phyloP scores from a whole-genome alignment of 2,888 invertebrate species.

The Anoncus sp. region DNA sequence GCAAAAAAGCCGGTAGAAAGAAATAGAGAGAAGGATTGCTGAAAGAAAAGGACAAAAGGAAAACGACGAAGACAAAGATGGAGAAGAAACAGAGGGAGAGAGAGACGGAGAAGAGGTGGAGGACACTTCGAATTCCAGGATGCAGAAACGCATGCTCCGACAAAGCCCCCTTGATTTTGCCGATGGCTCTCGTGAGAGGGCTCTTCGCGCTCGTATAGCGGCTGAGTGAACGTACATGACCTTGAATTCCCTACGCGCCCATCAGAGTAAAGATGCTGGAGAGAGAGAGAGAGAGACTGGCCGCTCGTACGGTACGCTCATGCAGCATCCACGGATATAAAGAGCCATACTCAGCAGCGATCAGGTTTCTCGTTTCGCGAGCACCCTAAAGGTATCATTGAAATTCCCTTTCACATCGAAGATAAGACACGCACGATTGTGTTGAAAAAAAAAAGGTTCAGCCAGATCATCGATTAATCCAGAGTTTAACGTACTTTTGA shows the following conservation, averaged over 20 bases:
- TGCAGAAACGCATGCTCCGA: conserved; percentile 65
- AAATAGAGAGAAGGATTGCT: conserved; percentile 9
- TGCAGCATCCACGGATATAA: conserved; percentile 21
- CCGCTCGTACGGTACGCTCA: conserved; percentile 7
- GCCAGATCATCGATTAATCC: too few species aligned
- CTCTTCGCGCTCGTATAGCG: conserved; percentile 24
- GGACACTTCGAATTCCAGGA: conserved; percentile 69
- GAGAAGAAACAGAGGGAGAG: conserved; percentile 22
- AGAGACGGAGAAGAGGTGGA: conserved; percentile 49
- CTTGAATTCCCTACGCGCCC: conserved; percentile 56
- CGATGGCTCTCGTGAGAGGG: conserved; percentile 61
- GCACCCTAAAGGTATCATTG: neutral
- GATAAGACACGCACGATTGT: neutral
- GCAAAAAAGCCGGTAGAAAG: conserved; percentile 20
- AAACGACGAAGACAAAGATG: conserved; percentile 20
- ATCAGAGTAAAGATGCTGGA: conserved; percentile 28
- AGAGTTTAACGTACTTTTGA: too few species aligned
- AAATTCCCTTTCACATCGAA: too few species aligned
- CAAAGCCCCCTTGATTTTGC: conserved; percentile 63
- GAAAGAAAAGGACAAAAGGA: conserved; percentile 18
- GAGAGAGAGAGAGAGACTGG: conserved; percentile 13
- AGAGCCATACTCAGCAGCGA: neutral
- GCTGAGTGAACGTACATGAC: conserved; percentile 41
- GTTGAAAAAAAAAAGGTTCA: neutral
- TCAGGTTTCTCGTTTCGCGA: conserved; percentile 12